phyloP scores from a whole-genome alignment of 2,888 invertebrate species.

The Acleris literana region DNA sequence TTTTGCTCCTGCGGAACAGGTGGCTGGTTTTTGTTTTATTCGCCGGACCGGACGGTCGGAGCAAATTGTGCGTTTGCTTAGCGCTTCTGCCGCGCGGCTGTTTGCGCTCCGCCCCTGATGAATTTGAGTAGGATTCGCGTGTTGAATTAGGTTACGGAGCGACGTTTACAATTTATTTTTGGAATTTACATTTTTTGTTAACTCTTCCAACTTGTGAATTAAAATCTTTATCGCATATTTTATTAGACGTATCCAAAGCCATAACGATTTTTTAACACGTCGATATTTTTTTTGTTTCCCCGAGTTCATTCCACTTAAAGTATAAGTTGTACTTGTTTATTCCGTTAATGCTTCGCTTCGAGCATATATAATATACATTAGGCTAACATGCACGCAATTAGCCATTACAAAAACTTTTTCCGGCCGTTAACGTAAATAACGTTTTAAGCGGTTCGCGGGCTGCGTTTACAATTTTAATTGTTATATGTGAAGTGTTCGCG shows the following conservation, averaged over 20 bases:
- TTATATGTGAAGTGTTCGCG: slow-evolving; percentile 78
- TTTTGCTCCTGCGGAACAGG: slow-evolving; percentile 77
- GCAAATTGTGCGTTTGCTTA: slow-evolving; percentile 69
- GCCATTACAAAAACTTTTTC: slow-evolving; percentile 31
- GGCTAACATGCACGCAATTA: slow-evolving; percentile 22
- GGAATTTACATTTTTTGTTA: slow-evolving; percentile 36
- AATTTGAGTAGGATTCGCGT: slow-evolving; percentile 67
- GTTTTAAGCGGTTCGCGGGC: slow-evolving; percentile 66
- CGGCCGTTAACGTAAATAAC: slow-evolving; percentile 39
- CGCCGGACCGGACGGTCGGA: slow-evolving; percentile 47
- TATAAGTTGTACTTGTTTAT: neutral
- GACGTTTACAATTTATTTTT: slow-evolving; percentile 37
- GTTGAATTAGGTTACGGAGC: slow-evolving; percentile 71
- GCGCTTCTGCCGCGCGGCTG: slow-evolving; percentile 55
- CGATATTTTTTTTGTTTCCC: no score
- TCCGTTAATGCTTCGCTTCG: neutral
- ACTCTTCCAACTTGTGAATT: slow-evolving; percentile 21
- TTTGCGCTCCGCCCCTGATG: slow-evolving; percentile 71
- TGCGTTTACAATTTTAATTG: slow-evolving; percentile 79
- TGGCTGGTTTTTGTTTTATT: slow-evolving; percentile 59
- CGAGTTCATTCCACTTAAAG: neutral
- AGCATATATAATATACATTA: slow-evolving; percentile 26
- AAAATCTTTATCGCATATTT: slow-evolving; percentile 8
- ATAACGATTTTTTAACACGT: no score
- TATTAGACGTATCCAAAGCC: neutral